Evolutionary conservation across 1,140 invertebrate genomes (phyloP).

Genomic region (Drosophila busckii): DNA sequence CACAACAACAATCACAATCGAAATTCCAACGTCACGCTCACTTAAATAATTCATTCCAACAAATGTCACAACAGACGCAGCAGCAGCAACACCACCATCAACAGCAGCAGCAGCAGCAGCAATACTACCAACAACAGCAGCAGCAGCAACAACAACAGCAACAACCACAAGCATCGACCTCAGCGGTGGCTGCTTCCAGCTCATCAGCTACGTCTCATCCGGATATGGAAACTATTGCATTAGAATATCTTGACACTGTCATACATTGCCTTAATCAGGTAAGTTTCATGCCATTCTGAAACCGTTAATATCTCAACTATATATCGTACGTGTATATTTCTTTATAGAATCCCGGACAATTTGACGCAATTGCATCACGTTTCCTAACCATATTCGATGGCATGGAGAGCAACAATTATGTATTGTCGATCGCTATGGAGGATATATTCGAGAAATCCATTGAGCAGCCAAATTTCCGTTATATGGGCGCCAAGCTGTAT

Average conservation of each 20-base stretch:
- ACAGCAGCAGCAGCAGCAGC: conserved; percentile 36
- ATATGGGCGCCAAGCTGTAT: conserved; percentile 76
- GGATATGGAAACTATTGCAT: conserved; percentile 68
- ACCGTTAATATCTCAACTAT: too few species aligned
- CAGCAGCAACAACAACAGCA: conserved; percentile 46
- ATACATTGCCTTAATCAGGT: conserved; percentile 75
- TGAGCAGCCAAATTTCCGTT: conserved; percentile 74
- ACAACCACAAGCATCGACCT: conserved; percentile 52
- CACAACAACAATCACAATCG: conserved; percentile 53
- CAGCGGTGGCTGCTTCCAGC: conserved; percentile 47
- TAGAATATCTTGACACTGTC: conserved; percentile 69
- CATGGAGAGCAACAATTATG: conserved; percentile 71
- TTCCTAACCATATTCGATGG: conserved; percentile 73
- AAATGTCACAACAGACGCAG: conserved; percentile 59
- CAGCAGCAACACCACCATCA: conserved; percentile 57
- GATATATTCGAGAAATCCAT: conserved; percentile 77
- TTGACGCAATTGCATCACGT: conserved; percentile 70
- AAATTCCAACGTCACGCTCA: conserved; percentile 66
- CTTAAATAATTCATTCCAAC: conserved; percentile 75
- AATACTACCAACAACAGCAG: conserved; percentile 43
- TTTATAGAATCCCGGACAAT: conserved; percentile 65
- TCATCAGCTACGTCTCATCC: conserved; percentile 58
- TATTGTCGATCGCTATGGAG: conserved; percentile 76
- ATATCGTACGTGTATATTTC: not conserved
- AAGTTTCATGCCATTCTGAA: not conserved